Base-by-base conservation (phyloP, 2,888 invertebrate genomes). In the Euzophera pinguis region DNA sequence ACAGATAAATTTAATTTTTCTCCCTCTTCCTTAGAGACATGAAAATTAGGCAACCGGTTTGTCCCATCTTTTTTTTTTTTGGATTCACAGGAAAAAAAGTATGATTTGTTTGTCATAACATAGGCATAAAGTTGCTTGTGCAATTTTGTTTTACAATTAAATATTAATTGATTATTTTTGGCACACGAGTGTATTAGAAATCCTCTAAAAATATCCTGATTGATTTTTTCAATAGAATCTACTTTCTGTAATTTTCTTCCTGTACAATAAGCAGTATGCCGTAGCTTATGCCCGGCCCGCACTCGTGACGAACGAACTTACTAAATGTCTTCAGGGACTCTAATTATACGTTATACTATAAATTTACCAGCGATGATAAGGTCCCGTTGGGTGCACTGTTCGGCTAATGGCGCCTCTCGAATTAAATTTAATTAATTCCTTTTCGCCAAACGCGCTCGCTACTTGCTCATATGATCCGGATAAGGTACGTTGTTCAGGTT, bases 341-440 rank as follows among this genome's bases (percentile, higher is more conserved):
- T 87, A 88, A 86, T 86, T 88, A 87, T 80, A 75, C 77, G 80
- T 78, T 81, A 81, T 78, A 78, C 82, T 77, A 86, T 84, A 87
- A 81, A 86, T 84, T 87, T 85, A 78, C 80, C 79, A 75, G 73
- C 80, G 62, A 72, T 78, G 85, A 85, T 85, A 86, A 84, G 80
- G 81, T 83, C 78, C 88, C 84, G 87, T 85, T 81, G 59, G 68
- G 67, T 62, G 69, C 69, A 65, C 70, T 61, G 67, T 63, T 68
- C 65, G 63, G 66, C 71, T 84, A 81, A 85, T 84, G 77, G 79
- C 69, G 73, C 72, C 65, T 76, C 67, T 69, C 71, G 73, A 78
- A 78, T 81, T 81, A 75, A 77, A 73, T 79, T 81, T 76, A 85
- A 86, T 85, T 82, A 82, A 83, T 83, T 80, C 73, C 65, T 75